phyloP scores from a whole-genome alignment of 2,113 vertebrate genomes.

The Cochlearius cochlearius region DNA sequence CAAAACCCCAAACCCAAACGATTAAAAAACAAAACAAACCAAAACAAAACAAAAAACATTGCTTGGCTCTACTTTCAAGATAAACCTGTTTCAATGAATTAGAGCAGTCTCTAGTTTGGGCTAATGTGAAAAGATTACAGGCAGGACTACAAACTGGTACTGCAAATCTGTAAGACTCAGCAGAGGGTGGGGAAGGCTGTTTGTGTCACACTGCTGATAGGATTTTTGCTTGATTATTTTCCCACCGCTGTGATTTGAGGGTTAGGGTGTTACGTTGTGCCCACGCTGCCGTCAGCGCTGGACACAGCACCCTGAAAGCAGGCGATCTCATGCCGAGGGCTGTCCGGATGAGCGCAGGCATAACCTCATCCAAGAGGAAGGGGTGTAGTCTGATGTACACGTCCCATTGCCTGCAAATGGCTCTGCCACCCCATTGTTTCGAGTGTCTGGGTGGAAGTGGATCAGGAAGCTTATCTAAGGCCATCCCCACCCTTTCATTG shows the following conservation, averaged over 20 bases:
- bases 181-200: not conserved
- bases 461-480: conserved; percentile 58
- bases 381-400: not conserved
- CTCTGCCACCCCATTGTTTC: conserved; percentile 44
- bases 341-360: not conserved
- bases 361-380: conserved; percentile 33
- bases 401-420: not conserved
- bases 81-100: not conserved
- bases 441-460: not conserved
- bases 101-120: not conserved
- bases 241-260: not conserved
- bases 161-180: not conserved
- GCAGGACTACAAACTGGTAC: not conserved
- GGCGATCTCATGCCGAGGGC: fast-evolving
- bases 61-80: not conserved
- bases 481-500: conserved; percentile 37
- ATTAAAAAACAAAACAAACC: not conserved
- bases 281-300: fast-evolving
- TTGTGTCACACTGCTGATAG: not conserved
- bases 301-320: not conserved
- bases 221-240: not conserved
- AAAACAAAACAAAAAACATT: fast-evolving
- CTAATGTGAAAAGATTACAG: not conserved
- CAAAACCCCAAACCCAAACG: not conserved
- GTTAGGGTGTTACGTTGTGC: fast-evolving